These are phyloP conservation scores for Oreochromis tanganicae DNA, from an alignment of 2,113 vertebrate species.

Conservation along the genomic window DNA sequence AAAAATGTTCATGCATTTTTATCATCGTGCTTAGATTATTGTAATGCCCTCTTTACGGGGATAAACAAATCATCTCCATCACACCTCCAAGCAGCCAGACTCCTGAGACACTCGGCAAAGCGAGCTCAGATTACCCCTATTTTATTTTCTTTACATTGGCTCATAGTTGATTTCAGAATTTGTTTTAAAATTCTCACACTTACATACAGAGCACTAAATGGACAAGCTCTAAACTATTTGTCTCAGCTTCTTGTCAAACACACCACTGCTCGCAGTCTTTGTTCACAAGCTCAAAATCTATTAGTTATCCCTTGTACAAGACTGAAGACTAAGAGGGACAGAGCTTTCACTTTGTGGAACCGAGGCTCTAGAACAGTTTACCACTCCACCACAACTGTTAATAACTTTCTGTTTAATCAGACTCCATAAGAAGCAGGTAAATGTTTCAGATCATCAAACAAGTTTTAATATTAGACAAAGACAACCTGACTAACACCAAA, in stretches of 20 bases:
- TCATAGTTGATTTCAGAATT: not conserved
- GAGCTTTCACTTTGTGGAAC: not conserved
- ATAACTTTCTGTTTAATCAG: not conserved
- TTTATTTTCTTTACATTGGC: not conserved
- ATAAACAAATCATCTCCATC: not conserved
- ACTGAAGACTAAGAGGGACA: not conserved
- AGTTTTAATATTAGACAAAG: no score
- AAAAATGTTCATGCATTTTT: not conserved
- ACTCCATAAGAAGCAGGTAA: not conserved
- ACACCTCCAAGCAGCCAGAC: rapidly evolving
- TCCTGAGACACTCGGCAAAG: not conserved
- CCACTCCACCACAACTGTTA: not conserved
- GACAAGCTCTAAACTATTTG: not conserved
- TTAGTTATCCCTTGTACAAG: not conserved
- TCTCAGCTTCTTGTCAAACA: not conserved
- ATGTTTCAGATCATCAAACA: no score
- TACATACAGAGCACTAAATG: not conserved
- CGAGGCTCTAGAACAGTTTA: not conserved
- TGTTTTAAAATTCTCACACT: not conserved
- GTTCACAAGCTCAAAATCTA: not conserved
- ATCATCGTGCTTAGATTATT: not conserved
- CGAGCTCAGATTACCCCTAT: not conserved
- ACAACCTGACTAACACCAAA: no score
- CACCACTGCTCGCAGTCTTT: not conserved
- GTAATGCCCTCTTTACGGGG: not conserved